Percentiles rank a stretch among this genome's conserved stretches.
Conservation (phyloP, 2,797 vertebrate species). For the Gadopsis bispinosus region DNA sequence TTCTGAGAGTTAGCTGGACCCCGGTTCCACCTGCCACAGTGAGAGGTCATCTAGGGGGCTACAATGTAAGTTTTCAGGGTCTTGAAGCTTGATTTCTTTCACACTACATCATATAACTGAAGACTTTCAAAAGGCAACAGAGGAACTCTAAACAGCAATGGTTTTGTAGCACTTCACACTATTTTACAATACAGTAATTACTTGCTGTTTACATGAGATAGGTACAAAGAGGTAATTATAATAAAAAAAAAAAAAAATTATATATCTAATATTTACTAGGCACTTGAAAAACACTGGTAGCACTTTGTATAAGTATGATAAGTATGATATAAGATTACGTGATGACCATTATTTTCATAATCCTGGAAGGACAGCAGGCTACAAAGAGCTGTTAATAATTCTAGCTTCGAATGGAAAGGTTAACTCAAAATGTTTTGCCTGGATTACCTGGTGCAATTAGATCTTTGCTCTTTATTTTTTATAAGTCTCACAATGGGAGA, state of each 20-base stretch:
- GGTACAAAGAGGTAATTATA: background rate
- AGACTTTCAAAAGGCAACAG: background rate
- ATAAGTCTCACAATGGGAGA: background rate
- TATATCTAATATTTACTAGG: background rate
- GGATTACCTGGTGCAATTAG: background rate
- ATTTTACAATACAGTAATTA: background rate
- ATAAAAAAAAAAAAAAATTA: too few species aligned
- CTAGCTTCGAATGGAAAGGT: background rate
- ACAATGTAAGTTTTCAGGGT: constrained; percentile 82
- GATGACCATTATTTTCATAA: background rate
- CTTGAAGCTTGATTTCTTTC: background rate
- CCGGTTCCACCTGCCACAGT: constrained; percentile 88
- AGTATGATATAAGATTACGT: too few species aligned
- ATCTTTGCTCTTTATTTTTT: background rate
- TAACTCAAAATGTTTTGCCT: background rate
- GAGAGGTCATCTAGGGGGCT: constrained; percentile 91
- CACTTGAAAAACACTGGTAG: too few species aligned
- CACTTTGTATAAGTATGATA: too few species aligned
- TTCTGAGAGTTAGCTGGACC: constrained; percentile 91
- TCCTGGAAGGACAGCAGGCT: background rate
- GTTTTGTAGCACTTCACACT: background rate
- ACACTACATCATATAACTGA: background rate
- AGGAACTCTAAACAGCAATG: background rate
- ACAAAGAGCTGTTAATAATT: background rate
- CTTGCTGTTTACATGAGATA: background rate